Conservation (phyloP, 2,797 vertebrate species). For the Alauda arvensis region DNA sequence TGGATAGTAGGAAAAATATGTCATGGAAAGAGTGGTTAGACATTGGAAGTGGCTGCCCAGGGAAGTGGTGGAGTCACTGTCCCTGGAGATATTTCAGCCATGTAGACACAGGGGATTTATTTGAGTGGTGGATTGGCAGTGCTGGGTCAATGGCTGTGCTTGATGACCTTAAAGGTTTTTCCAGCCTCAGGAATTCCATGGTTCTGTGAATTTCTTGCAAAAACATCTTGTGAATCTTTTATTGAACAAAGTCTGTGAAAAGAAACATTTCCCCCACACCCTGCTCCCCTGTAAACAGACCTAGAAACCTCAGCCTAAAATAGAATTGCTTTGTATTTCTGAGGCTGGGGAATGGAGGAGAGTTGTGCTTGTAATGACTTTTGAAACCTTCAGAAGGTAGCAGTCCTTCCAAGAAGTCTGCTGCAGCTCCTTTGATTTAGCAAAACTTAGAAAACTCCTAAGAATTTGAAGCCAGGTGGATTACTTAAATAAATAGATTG, state of each 20-base stretch:
- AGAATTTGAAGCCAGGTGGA: neutral
- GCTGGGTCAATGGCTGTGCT: neutral
- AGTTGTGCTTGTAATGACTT: neutral
- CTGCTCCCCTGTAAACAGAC: fast-evolving
- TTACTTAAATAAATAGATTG: neutral
- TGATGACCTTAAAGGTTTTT: neutral
- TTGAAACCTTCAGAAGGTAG: neutral
- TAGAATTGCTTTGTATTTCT: neutral
- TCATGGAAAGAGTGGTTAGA: neutral
- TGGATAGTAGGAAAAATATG: neutral
- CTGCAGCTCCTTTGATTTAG: neutral
- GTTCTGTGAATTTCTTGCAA: neutral
- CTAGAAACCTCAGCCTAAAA: neutral
- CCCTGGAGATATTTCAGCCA: neutral
- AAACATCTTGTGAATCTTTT: neutral
- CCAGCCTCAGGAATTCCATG: neutral
- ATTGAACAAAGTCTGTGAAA: neutral
- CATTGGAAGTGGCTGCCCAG: neutral
- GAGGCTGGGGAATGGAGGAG: neutral
- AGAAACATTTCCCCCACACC: neutral
- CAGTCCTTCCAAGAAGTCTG: neutral
- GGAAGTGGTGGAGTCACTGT: neutral
- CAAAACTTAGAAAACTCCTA: neutral
- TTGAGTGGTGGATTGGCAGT: neutral
- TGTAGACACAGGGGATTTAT: neutral